Base-by-base conservation (phyloP, 2,113 vertebrate species). In the Myrmecobius fasciatus region DNA sequence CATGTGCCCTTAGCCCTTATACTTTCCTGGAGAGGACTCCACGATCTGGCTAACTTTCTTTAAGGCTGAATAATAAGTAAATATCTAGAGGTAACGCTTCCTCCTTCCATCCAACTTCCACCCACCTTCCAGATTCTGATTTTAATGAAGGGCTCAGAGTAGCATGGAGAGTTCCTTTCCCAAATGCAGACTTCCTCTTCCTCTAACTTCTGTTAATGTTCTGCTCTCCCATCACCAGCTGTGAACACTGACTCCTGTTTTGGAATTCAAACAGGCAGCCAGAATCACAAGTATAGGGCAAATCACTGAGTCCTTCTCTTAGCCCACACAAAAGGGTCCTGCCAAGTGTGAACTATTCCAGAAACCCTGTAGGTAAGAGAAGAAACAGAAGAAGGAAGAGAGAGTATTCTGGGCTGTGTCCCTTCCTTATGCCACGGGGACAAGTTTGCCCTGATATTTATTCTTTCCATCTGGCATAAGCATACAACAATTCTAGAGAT, bases 61-160 rank as follows among this genome's bases (percentile, higher is more conserved):
- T 43, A 97, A 92, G 56, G 95, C 11, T 93, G 97, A 97, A 98
- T 98, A 95, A 60, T 96, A 97, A 98, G 93, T 90, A 96, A 93
- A 97, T 48, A 48, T 91, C 54, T 95, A 95, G 26, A 88, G 67
- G 43, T 83, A 95, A 94, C 93, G 26, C 36, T 96, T 96, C 96
- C 49, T 83, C n/a, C n/a, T 83, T 83, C 67, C 6, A 75, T n/a
- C 36, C 67, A 75, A 20, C 14, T 14, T 75, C n/a, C 67, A 8
- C 67, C 67, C 20, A 83, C 67, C 67, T 53, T 54, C 89, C 83
- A 89, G 90, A 67, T 95, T 96, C 92, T 93, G 95, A 95, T 92
- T 97, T 94, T 96, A 98, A 89, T 56, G 91, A 75, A 31, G 25
- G 0, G 24, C 53, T 46, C 54, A 96, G 94, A 89, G 48, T 92